Conservation (phyloP, 2,888 invertebrate species). For the Dryococelus australis region DNA sequence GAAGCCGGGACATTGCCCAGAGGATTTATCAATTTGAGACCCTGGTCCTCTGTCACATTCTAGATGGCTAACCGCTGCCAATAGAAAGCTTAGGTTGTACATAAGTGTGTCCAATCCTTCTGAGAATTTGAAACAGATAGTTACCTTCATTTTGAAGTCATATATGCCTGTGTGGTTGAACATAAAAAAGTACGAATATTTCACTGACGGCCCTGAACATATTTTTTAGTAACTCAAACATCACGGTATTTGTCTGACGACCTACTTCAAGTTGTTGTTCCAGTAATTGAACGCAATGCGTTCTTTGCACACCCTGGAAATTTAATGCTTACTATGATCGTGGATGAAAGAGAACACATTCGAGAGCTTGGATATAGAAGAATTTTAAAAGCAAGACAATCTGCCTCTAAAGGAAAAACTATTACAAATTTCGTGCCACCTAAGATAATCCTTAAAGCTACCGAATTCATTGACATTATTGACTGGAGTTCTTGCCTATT, state of each 20-base stretch:
- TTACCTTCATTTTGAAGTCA: no score
- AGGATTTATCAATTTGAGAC: no score
- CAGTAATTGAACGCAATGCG: no score
- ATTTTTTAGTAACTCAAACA: conserved; percentile 13
- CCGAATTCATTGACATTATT: not conserved
- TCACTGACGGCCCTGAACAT: conserved; percentile 21
- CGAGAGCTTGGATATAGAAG: not conserved
- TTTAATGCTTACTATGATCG: conserved; percentile 5
- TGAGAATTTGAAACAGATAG: not conserved
- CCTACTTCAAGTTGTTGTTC: conserved; percentile 18
- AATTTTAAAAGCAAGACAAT: no score
- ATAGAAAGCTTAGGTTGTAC: conserved; percentile 27
- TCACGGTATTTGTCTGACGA: conserved; percentile 3
- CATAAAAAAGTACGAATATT: no score
- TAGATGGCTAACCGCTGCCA: not conserved
- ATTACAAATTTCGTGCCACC: not conserved
- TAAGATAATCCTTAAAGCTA: not conserved
- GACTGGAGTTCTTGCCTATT: no score
- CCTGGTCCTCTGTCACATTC: no score
- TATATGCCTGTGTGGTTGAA: no score
- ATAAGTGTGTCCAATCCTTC: conserved; percentile 11
- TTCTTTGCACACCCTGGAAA: conserved; percentile 20
- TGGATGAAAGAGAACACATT: not conserved
- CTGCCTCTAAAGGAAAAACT: not conserved
- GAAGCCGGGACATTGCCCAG: no score